Conservation (phyloP, 2,113 vertebrate species). For the Pomatorhinus ruficollis region DNA sequence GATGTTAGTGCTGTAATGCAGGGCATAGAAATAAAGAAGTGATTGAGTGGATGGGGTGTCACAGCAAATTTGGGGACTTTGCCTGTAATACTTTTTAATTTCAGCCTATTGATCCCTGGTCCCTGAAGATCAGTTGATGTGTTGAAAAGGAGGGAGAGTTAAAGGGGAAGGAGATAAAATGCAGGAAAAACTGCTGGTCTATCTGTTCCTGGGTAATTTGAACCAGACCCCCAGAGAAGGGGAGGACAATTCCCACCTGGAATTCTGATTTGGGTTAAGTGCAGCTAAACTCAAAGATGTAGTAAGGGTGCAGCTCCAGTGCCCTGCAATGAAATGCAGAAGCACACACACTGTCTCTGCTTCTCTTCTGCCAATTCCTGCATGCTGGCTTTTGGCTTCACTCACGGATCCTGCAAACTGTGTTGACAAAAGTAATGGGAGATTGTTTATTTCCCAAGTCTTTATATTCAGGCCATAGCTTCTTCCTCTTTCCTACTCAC, state of each 20-base stretch:
- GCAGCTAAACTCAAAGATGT: not conserved
- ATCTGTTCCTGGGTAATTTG: not conserved
- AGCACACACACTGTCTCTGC: not conserved
- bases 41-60: not conserved
- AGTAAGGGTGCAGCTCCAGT: not conserved
- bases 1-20: not conserved
- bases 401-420: not conserved
- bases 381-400: slow-evolving; percentile 18
- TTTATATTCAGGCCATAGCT: slow-evolving; percentile 47
- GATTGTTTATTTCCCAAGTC: slow-evolving; percentile 22
- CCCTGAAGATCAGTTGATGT: not conserved
- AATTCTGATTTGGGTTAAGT: slow-evolving; percentile 32
- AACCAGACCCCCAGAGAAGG: not conserved
- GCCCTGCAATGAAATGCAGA: not conserved
- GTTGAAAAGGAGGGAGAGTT: not conserved
- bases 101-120: not conserved
- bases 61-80: not conserved
- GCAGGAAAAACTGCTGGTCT: not conserved
- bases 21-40: not conserved
- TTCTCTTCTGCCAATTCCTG: slow-evolving; percentile 26
- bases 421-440: slow-evolving; percentile 45
- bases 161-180: not conserved
- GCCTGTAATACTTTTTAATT: not conserved
- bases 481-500: slow-evolving; percentile 43
- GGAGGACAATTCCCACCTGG: slow-evolving; percentile 43